These are phyloP conservation scores for Drosophila busckii DNA, from an alignment of 1,140 invertebrate genomes.

Conservation along the genomic window DNA sequence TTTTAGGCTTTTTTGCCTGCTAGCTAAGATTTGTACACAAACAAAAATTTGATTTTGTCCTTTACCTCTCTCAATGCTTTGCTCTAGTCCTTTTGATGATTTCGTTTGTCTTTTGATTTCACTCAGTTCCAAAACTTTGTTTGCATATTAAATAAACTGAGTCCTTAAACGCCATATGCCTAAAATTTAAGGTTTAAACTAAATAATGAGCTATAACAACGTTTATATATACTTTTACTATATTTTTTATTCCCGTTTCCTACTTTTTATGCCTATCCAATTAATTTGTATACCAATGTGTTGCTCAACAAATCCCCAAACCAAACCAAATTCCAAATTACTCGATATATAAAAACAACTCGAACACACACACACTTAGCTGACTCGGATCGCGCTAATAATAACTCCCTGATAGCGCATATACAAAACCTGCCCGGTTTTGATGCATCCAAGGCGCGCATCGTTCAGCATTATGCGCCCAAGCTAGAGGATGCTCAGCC, in stretches of 20 bases:
- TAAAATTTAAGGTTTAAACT: conserved; percentile 4
- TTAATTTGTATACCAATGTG: conserved; percentile 48
- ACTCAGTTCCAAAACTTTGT: conserved; percentile 14
- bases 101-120: conserved; percentile 16
- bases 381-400: conserved; percentile 80
- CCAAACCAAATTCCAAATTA: conserved; percentile 23
- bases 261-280: conserved; percentile 71
- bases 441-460: conserved; percentile 83
- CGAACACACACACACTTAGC: conserved; percentile 50
- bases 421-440: conserved; percentile 83
- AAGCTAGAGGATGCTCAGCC: conserved; percentile 76
- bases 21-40: no score
- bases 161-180: conserved; percentile 26
- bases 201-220: conserved; percentile 53
- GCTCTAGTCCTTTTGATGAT: conserved; percentile 42
- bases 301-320: conserved; percentile 21
- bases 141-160: conserved; percentile 14
- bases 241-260: conserved; percentile 59
- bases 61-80: no score
- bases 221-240: conserved; percentile 64
- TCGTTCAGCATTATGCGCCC: conserved; percentile 83
- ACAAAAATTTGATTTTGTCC: no score
- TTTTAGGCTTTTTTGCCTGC: no score
- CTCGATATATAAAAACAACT: conserved; percentile 19
- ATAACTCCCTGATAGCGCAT: conserved; percentile 83